A percentile compares a stretch with the other conserved stretches of the same genome.
Evolutionary conservation across 2,797 vertebrate species (phyloP).

Genomic region (Gouania willdenowi): DNA sequence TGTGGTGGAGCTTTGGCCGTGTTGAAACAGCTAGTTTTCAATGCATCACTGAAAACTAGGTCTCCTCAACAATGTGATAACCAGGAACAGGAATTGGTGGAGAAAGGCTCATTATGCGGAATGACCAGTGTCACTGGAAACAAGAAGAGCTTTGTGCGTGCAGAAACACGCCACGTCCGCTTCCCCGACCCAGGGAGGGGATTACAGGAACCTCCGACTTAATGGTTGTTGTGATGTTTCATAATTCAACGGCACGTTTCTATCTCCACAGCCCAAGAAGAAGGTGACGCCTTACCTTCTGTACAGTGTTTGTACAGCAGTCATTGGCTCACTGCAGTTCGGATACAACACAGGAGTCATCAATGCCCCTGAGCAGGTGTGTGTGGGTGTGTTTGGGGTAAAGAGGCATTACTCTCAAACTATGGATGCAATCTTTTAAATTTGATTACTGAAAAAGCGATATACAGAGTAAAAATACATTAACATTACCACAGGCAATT

Average conservation of each 20-base stretch:
- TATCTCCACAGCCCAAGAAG: slow-evolving; percentile 66
- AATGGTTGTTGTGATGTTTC: slow-evolving; percentile 5
- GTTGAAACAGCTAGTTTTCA: slow-evolving; percentile 27
- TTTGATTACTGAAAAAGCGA: no score
- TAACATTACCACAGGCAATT: no score
- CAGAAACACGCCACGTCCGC: slow-evolving; percentile 28
- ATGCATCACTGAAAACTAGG: neutral
- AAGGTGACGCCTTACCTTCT: slow-evolving; percentile 79
- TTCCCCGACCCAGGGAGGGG: slow-evolving; percentile 15
- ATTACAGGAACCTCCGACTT: slow-evolving; percentile 56
- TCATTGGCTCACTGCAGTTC: slow-evolving; percentile 90
- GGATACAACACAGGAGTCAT: slow-evolving; percentile 96
- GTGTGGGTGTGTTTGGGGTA: slow-evolving; percentile 16
- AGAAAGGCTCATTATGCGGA: slow-evolving; percentile 67
- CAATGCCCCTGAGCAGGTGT: slow-evolving; percentile 87
- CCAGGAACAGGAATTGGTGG: slow-evolving; percentile 14
- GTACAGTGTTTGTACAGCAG: slow-evolving; percentile 78
- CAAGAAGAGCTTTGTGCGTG: slow-evolving; percentile 65
- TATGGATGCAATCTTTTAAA: no score
- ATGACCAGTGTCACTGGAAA: slow-evolving; percentile 43
- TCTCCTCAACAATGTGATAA: slow-evolving; percentile 20
- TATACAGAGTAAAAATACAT: no score
- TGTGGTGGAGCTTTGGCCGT: neutral
- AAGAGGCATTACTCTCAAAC: no score
- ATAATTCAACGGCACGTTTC: slow-evolving; percentile 3